Evolutionary conservation across 2,888 invertebrate genomes (phyloP), one percentile per base, ranked within the genome.

Genomic region (Leptarthrus brevirostris): DNA sequence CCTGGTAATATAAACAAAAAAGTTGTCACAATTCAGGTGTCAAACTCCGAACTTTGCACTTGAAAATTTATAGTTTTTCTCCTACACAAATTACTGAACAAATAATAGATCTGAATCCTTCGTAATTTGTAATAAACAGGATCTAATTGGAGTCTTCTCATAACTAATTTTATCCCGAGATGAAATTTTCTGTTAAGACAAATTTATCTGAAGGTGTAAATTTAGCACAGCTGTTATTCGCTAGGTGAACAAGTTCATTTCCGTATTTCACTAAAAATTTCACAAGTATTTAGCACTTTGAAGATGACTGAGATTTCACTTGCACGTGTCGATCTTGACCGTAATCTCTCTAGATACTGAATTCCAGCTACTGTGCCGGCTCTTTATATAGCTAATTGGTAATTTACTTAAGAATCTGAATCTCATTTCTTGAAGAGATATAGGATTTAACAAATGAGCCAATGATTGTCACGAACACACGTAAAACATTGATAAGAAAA

Each of bases 31-130:
- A 58, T 74, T 74, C 69, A 74, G 54, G 74, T 74, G 69, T 74
- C 74, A 34, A 69, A 69, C 20, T 74, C 69, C 6, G 69, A 69
- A 58, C 56, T 56, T 34, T 72, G 49, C 16, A 53, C 73, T 74
- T 58, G 58, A 69, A 52, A 73, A 40, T 73, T 77, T 77, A 81
- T 79, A 78, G 81, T 80, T 83, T 81, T 84, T 81, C 82, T 78
- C 72, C 83, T 83, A 76, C 81, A 81, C 77, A 83, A 79, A 78
- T 83, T 83, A 75, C 81, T 83, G 66, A 81, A 83, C 79, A 84
- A 81, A 79, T 81, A 82, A 81, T 81, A 82, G 40, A 83, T 80
- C 79, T 83, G 79, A 44, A 80, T 80, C 79, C 80, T 82, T 75
- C 81, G 82, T 30, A 75, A 70, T 58, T 76, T 74, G 26, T 49